Evolutionary conservation across 2,797 vertebrate species (phyloP), one percentile per base, ranked within the genome.

Genomic region (Valencia hispanica): DNA sequence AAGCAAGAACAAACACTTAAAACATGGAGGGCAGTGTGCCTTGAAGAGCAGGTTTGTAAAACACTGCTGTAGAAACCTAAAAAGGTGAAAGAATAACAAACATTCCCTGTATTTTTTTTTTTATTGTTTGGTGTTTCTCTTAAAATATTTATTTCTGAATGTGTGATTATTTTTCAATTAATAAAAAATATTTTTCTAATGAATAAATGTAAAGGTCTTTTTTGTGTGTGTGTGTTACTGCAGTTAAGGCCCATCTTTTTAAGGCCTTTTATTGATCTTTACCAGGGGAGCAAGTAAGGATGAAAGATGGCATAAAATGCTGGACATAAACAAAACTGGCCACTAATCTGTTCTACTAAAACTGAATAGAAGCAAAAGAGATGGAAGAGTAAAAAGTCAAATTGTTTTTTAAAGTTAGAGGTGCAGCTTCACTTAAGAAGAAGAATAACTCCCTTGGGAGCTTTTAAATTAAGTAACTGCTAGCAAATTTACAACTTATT

Each of bases 401-500:
- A 25, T 50, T 70, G 5, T 2, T 81, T 80, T 61, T 81, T 79
- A 70, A 78, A 85, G 86, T 85, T 36, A 6, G 72, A 81, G 85
- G 87, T 87, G 87, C 22, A 80, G 78, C 79, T 92, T 87, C 87
- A 87, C 87, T 91, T 48, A 75, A 81, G 70, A 70, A 45, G 50
- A 86, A 82, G 82, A 78, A 74, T 70, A 88, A 79, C 71, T 76
- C 81, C 79, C 75, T 77, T 34, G 30, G 43, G 69, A 74, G 70
- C 55, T 71, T 5, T 77, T 74, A 73, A 80, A 83, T 50, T 34
- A 74, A 45, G 53, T 12, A 61, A 78, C 78, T 57, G 48, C 22
- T 3, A n/a, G 43, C 61, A 22, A 74, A 80, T 86, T 77, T 73
- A 68, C 70, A 79, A 74, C 59, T 70, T 69, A 27, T 12, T 7